Base-by-base conservation (phyloP, 2,113 vertebrate species). In the Chrysochloris asiatica region DNA sequence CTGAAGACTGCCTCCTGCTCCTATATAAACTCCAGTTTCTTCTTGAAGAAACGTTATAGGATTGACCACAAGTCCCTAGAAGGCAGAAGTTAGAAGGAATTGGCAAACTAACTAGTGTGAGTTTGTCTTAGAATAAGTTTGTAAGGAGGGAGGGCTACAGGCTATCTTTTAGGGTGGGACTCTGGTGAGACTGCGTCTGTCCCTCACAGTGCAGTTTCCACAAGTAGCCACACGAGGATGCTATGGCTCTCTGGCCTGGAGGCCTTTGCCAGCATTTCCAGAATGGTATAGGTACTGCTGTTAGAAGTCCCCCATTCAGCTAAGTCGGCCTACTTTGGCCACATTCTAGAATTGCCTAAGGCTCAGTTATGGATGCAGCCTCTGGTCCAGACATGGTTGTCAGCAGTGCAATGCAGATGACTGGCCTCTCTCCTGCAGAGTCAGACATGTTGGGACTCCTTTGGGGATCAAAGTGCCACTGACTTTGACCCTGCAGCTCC, bases 221-320 rank as follows among this genome's bases (percentile, higher is more conserved):
- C 8, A 30, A 17, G 54, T 19, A 47, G 69, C 96, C 96, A 95
- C 93, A 80, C 77, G 95, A 73, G 75, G 86, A 36, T 24, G 61
- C 93, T 93, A 19, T 91, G 75, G 63, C 78, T 76, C 82, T 86
- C 82, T 73, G 52, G 45, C 52, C 89, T 50, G 71, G 19, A 7
- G n/a, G 22, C 43, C 33, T 73, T 72, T 33, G 72, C 41, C 26
- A 12, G 17, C 4, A 0, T 28, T 17, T 28, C 72, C 33, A 52
- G 28, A 79, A 26, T 16, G 19, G 24, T 11, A 1, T 22, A 8
- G 33, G 8, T 30, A 2, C 6, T 48, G 30, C 77, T 54, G 75
- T 79, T 38, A 50, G 83, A 81, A 50, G 45, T 48, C 50, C 33
- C 12, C 26, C 3, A 3, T 63, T 33, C 65, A n/a, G 36, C 47